Conservation (phyloP, 2,113 vertebrate genomes). For the Entelurus aequoreus region DNA sequence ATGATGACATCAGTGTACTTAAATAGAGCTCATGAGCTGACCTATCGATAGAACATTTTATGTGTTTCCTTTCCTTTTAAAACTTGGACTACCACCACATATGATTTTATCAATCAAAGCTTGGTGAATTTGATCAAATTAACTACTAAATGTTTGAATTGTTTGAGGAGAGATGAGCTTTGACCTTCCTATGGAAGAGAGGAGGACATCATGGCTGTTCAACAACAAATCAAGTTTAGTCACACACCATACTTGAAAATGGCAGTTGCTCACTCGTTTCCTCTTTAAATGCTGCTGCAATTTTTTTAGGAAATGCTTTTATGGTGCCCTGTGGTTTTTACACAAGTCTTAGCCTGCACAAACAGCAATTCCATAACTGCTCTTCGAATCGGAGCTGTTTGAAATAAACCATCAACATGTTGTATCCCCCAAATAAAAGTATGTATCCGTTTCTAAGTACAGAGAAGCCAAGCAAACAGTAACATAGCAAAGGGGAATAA, state of each 20-base stretch:
- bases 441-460: constrained; percentile 90
- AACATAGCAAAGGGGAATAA: constrained; percentile 51
- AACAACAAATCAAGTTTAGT: constrained; percentile 76
- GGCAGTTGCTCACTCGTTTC: constrained; percentile 76
- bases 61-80: constrained; percentile 80
- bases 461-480: constrained; percentile 78
- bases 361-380: constrained; percentile 65
- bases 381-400: constrained; percentile 73
- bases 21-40: constrained; percentile 91
- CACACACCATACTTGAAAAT: constrained; percentile 79
- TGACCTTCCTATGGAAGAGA: constrained; percentile 99
- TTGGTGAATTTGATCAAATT: constrained; percentile 64
- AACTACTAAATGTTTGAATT: constrained; percentile 73
- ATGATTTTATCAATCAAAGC: constrained; percentile 58
- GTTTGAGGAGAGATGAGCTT: constrained; percentile 68
- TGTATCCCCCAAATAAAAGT: constrained; percentile 94
- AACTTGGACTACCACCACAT: constrained; percentile 81
- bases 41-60: constrained; percentile 82
- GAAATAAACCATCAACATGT: constrained; percentile 81
- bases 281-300: constrained; percentile 85
- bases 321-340: constrained; percentile 67
- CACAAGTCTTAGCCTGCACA: constrained; percentile 40
- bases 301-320: constrained; percentile 81
- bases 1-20: constrained; percentile 88
- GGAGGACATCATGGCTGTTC: constrained; percentile 82